Evolutionary conservation across 2,113 vertebrate genomes (phyloP).

Genomic region (Vombatus ursinus): DNA sequence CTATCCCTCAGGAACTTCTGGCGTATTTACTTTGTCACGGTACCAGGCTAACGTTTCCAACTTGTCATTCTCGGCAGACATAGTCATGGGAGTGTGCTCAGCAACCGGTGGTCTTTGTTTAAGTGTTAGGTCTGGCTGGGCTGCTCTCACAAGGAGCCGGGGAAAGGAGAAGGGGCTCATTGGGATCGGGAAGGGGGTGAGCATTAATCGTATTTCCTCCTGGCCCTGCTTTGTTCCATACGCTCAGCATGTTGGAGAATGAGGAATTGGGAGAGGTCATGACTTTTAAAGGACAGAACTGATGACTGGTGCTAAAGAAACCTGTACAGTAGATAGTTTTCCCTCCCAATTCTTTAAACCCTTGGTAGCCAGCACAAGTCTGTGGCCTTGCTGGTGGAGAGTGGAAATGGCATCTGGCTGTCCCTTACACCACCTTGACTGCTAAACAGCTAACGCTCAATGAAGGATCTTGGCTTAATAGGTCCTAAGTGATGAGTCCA

Average conservation of each 20-base stretch:
- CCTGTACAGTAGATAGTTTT: background rate
- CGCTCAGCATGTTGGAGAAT: background rate
- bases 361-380: background rate
- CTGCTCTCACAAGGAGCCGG: background rate
- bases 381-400: background rate
- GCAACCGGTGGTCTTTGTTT: background rate
- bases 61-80: too few relatives aligned
- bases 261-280: background rate
- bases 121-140: background rate
- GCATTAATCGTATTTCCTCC: background rate
- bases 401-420: too few relatives aligned
- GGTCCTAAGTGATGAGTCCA: background rate
- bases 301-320: slow-evolving; percentile 25
- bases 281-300: background rate
- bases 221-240: background rate
- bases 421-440: background rate
- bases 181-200: background rate
- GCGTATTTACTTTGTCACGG: background rate
- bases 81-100: background rate
- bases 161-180: background rate
- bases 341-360: background rate
- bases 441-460: background rate
- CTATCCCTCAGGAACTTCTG: background rate
- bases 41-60: background rate
- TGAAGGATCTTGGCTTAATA: background rate